These are phyloP conservation scores for Fringilla coelebs DNA, from an alignment of 2,797 vertebrate species.

Conservation along the genomic window DNA sequence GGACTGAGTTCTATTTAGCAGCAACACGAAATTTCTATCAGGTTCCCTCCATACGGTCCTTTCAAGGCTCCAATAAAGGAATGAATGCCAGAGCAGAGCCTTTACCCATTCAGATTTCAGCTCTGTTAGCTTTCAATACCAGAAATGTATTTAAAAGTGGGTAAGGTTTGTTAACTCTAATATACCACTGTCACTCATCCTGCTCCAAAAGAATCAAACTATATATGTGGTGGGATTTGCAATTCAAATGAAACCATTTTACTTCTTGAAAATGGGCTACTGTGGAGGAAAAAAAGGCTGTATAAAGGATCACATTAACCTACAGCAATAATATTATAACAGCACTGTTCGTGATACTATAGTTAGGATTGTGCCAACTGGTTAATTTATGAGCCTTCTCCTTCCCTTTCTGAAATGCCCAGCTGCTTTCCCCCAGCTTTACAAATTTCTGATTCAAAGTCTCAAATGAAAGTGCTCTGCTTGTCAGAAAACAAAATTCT, in stretches of 20 bases:
- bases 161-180: slow-evolving; percentile 77
- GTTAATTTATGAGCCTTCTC: slow-evolving; percentile 39
- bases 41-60: slow-evolving; percentile 65
- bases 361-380: slow-evolving; percentile 19
- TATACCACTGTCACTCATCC: slow-evolving; percentile 74
- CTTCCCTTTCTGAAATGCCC: slow-evolving; percentile 6
- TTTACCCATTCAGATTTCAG: slow-evolving; percentile 78
- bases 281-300: slow-evolving; percentile 21
- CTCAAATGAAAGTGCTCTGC: background rate
- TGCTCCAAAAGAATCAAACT: slow-evolving; percentile 69
- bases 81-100: slow-evolving; percentile 70
- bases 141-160: slow-evolving; percentile 77
- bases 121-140: slow-evolving; percentile 78
- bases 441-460: background rate
- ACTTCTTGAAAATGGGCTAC: slow-evolving; percentile 58
- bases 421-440: background rate
- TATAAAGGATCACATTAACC: slow-evolving; percentile 61
- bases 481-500: background rate
- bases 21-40: slow-evolving; percentile 70
- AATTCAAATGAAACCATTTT: slow-evolving; percentile 76
- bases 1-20: slow-evolving; percentile 66
- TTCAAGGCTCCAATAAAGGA: slow-evolving; percentile 75
- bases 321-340: slow-evolving; percentile 66
- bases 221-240: slow-evolving; percentile 75
- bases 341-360: slow-evolving; percentile 48